These are phyloP conservation scores for Garrulus glandarius DNA, from an alignment of 2,797 vertebrate genomes.

Conservation along the genomic window DNA sequence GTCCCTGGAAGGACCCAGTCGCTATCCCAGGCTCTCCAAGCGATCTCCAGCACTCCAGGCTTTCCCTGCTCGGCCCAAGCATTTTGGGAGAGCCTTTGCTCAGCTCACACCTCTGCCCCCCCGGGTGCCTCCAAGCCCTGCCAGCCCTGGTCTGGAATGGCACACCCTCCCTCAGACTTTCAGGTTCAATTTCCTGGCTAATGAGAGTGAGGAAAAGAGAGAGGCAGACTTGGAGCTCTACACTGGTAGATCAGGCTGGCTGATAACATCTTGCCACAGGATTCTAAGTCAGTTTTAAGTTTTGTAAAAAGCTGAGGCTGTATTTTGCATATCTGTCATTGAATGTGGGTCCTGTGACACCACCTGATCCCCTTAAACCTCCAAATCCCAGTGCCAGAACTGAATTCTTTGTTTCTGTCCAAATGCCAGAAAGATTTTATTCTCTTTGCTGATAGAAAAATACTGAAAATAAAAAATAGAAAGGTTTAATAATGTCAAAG, in stretches of 20 bases:
- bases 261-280: background rate
- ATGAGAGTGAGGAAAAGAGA: accelerated
- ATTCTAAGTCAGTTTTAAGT: background rate
- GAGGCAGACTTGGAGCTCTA: background rate
- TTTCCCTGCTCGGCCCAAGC: background rate
- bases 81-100: accelerated
- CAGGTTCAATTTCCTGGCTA: background rate
- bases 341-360: background rate
- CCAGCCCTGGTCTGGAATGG: accelerated
- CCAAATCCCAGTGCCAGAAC: background rate
- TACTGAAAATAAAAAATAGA: background rate
- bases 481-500: background rate
- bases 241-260: background rate
- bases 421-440: background rate
- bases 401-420: background rate
- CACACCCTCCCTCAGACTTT: accelerated
- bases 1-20: background rate
- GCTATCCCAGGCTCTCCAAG: background rate
- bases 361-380: background rate
- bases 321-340: background rate
- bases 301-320: background rate
- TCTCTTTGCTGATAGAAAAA: background rate
- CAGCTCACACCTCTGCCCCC: accelerated
- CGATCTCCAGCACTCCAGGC: background rate
- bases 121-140: background rate